Conservation (phyloP, 2,888 invertebrate genomes). For the Podabrus alpinus region DNA sequence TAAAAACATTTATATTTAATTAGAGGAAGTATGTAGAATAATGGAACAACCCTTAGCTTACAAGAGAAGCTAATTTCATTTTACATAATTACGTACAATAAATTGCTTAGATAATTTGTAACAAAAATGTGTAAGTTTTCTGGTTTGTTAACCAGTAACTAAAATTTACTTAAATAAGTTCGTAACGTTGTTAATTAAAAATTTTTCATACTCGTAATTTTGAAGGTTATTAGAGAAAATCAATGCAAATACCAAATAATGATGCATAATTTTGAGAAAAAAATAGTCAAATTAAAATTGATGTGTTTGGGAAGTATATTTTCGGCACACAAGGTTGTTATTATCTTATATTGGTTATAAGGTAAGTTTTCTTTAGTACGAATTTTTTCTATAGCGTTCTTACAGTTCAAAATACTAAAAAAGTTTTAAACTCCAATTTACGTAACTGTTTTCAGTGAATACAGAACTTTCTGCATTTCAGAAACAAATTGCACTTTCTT, state of each 20-base stretch:
- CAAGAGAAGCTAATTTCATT: too few relatives aligned
- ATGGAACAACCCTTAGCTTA: not conserved
- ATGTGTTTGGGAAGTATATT: not conserved
- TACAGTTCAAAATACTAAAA: not conserved
- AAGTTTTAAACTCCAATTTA: not conserved
- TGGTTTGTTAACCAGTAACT: too few relatives aligned
- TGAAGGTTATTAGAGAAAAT: not conserved
- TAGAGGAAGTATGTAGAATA: not conserved
- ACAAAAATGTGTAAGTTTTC: not conserved
- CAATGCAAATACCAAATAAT: not conserved
- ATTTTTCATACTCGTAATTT: not conserved
- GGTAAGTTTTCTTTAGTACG: not conserved
- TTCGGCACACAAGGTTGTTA: not conserved
- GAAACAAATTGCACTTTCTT: not conserved
- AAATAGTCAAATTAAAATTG: not conserved
- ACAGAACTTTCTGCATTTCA: not conserved
- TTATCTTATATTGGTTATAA: not conserved
- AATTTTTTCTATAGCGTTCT: not conserved
- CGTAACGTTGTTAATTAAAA: not conserved
- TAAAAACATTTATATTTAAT: not conserved
- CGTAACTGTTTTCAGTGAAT: not conserved
- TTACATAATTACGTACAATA: too few relatives aligned
- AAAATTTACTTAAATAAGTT: too few relatives aligned
- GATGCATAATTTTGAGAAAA: not conserved
- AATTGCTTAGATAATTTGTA: not conserved